These are phyloP conservation scores for Symphodus melops DNA, from an alignment of 2,113 vertebrate genomes.

Conservation along the genomic window DNA sequence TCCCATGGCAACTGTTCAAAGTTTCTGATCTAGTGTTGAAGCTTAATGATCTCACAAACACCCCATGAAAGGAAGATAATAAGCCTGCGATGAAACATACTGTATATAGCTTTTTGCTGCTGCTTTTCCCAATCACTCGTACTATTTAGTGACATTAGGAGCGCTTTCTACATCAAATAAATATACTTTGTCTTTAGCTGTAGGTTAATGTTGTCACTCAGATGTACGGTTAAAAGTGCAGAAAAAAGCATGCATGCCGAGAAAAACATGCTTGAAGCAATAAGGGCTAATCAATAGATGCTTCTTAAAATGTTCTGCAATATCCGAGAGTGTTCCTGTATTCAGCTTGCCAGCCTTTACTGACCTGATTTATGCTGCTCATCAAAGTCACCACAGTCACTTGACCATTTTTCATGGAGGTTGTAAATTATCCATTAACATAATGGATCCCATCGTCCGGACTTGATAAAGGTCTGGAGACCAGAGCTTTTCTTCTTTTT, in stretches of 20 bases:
- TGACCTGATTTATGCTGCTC: slow-evolving; percentile 46
- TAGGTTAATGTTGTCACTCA: background rate
- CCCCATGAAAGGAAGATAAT: background rate
- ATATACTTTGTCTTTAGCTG: background rate
- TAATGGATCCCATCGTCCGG: slow-evolving; percentile 44
- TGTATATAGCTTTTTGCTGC: background rate
- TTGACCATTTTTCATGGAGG: slow-evolving; percentile 40
- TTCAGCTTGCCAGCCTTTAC: slow-evolving; percentile 1
- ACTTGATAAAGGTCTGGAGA: slow-evolving; percentile 8
- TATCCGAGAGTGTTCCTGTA: slow-evolving; percentile 19
- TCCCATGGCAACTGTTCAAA: slow-evolving; percentile 42
- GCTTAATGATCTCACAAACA: slow-evolving; percentile 23
- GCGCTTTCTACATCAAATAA: background rate
- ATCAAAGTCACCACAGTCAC: slow-evolving; percentile 47
- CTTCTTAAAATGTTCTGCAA: slow-evolving; percentile 32
- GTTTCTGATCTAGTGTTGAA: background rate
- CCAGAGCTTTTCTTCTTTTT: slow-evolving; percentile 1
- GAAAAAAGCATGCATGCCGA: too few relatives aligned
- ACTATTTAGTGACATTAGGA: background rate
- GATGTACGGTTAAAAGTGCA: too few relatives aligned
- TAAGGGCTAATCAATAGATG: slow-evolving; percentile 23
- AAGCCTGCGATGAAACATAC: background rate
- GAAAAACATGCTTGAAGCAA: slow-evolving; percentile 12
- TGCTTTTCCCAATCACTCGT: background rate
- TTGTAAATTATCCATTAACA: slow-evolving; percentile 61